phyloP scores from a whole-genome alignment of 1,140 invertebrate species.

The Charaxes varanes region DNA sequence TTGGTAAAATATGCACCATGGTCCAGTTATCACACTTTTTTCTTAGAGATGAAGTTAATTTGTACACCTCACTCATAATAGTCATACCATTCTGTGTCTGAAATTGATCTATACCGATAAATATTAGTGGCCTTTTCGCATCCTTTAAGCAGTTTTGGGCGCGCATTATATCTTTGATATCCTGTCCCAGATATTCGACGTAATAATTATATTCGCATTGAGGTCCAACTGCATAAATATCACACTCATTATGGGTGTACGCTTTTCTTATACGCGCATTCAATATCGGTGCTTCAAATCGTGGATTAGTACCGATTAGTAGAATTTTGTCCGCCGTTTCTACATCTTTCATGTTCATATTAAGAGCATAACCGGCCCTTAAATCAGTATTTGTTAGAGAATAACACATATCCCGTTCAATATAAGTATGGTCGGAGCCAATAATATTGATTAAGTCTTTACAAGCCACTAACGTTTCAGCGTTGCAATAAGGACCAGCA shows the following conservation, averaged over 20 bases:
- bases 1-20: conserved; percentile 47
- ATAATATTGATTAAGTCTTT: conserved; percentile 85
- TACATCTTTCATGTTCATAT: conserved; percentile 67
- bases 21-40: conserved; percentile 32
- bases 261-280: conserved; percentile 85
- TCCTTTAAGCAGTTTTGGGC: conserved; percentile 44
- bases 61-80: conserved; percentile 64
- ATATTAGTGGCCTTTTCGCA: conserved; percentile 81
- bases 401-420: conserved; percentile 40
- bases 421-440: conserved; percentile 72
- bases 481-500: conserved; percentile 80
- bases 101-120: conserved; percentile 77
- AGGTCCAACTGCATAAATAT: conserved; percentile 78
- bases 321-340: conserved; percentile 82
- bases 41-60: conserved; percentile 39
- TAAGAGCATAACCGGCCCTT: conserved; percentile 47
- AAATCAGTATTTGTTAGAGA: conserved; percentile 33
- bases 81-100: conserved; percentile 61
- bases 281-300: conserved; percentile 85
- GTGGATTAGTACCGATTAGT: conserved; percentile 84
- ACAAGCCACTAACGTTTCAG: conserved; percentile 79
- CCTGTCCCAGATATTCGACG: conserved; percentile 70
- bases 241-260: conserved; percentile 75
- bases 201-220: conserved; percentile 81
- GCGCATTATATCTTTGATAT: conserved; percentile 72